These are phyloP conservation scores for Aphidius ervi DNA, from an alignment of 1,140 invertebrate genomes.

Conservation along the genomic window DNA sequence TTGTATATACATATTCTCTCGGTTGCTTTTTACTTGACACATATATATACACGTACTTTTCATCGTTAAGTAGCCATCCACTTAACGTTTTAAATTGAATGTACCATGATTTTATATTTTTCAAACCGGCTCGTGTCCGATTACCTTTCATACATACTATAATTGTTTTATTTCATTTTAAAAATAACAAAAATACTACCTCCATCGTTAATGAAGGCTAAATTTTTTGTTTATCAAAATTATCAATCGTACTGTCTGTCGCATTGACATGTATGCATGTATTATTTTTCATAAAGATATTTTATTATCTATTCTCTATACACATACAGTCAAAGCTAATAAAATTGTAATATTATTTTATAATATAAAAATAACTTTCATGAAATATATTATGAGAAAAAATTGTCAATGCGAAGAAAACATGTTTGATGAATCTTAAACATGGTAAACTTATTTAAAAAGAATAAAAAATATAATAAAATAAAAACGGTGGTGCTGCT, in stretches of 20 bases:
- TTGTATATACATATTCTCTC: too few relatives aligned
- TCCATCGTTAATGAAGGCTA: not conserved
- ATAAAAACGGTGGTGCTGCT: conserved; percentile 8
- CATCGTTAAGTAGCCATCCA: conserved; percentile 11
- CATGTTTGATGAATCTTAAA: not conserved
- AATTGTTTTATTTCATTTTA: not conserved
- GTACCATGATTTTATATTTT: conserved; percentile 9
- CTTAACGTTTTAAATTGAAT: conserved; percentile 6
- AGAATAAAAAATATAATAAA: not conserved
- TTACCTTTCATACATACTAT: conserved; percentile 9
- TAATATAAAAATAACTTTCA: too few relatives aligned
- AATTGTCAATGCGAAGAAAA: not conserved
- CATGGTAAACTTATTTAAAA: not conserved
- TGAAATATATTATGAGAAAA: not conserved
- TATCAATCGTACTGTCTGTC: conserved; percentile 14
- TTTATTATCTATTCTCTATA: conserved; percentile 1
- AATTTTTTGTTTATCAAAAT: conserved; percentile 17
- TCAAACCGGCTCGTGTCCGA: conserved; percentile 3
- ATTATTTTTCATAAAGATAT: conserved; percentile 3
- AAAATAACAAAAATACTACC: too few relatives aligned
- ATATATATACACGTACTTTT: not conserved
- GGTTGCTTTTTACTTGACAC: too few relatives aligned
- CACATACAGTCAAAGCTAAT: not conserved
- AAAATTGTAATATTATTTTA: not conserved
- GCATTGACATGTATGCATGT: conserved; percentile 1